Base-by-base conservation (phyloP, 2,113 vertebrate genomes). In the Dasyprocta punctata region DNA sequence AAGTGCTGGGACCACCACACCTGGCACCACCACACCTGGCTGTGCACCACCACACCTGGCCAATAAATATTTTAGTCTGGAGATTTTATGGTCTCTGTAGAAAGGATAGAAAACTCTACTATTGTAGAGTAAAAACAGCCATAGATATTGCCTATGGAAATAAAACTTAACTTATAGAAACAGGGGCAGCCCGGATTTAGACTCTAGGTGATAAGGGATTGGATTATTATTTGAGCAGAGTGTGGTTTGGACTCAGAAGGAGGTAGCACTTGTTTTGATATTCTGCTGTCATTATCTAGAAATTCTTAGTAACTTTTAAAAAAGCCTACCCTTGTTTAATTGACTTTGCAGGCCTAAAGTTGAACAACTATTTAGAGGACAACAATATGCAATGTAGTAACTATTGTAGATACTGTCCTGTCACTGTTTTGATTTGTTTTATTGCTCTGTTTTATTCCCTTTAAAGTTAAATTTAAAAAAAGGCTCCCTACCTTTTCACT, bases 161-260 rank as follows among this genome's bases (percentile, higher is more conserved):
- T 26, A 41, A 73, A 73, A 73, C 22, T 73, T 73, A 36, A 78
- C 58, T 86, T 89, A 78, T 16, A 92, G 78, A 95, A 77, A 93
- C 11, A 80, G 69, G 19, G 60, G 54, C 22, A n/a, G 7, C 36
- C 75, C 80, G 75, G 69, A 33, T 92, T 92, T 60, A n/a, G 33
- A 85, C 44, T 71, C 52, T 93, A 78, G 69, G 16, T 30, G 11
- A 26, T 58, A 30, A 33, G 90, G 19, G 16, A 22, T 4, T 90
- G 19, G 16, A 20, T 71, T 71, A 71, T 65, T 44, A 49, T 56
- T 12, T 22, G 73, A 87, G 38, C 22, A 11, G 44, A 58, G 20
- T 82, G 30, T n/a, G 41, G 54, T 24, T 10, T 85, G 71, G 54
- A 30, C 38, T 92, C 36, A 54, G 56, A 67, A 41, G 77, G 1